Percentiles rank a stretch among this genome's conserved stretches.
These are phyloP conservation scores for Pachypanchax playfairii DNA, from an alignment of 2,113 vertebrate species.

Conservation along the genomic window DNA sequence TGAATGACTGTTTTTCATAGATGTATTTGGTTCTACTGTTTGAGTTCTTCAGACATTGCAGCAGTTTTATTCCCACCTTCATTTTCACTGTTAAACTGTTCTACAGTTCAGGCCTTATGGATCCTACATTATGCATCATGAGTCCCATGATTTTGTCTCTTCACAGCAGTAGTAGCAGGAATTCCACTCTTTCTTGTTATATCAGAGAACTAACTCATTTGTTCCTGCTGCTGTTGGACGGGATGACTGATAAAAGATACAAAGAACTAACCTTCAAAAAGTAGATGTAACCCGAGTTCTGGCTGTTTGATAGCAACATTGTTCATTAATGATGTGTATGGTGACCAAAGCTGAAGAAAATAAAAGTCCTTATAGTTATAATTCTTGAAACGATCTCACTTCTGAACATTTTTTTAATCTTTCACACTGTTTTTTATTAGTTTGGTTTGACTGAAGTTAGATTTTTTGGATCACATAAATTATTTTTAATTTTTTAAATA, in stretches of 20 bases:
- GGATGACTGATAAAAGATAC: not conserved
- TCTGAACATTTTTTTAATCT: slow-evolving; percentile 1
- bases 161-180: slow-evolving; percentile 3
- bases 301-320: slow-evolving; percentile 40
- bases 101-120: slow-evolving; percentile 20
- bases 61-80: not conserved
- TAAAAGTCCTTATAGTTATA: slow-evolving; percentile 67
- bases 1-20: slow-evolving; percentile 36
- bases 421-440: not conserved
- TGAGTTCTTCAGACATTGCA: not conserved
- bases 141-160: slow-evolving; percentile 9
- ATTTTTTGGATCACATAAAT: no score
- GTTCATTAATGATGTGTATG: slow-evolving; percentile 40
- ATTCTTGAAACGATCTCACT: slow-evolving; percentile 55
- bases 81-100: slow-evolving; percentile 2
- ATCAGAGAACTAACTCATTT: slow-evolving; percentile 34
- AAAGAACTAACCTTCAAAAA: slow-evolving; percentile 1
- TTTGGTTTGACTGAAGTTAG: no score
- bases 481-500: no score
- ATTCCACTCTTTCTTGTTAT: not conserved
- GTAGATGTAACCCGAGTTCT: slow-evolving; percentile 1
- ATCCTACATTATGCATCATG: slow-evolving; percentile 23
- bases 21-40: slow-evolving; percentile 8
- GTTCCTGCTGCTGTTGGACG: slow-evolving; percentile 32
- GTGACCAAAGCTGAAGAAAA: slow-evolving; percentile 70